phyloP scores from a whole-genome alignment of 2,888 invertebrate species.

The Phymatocera aterrima region DNA sequence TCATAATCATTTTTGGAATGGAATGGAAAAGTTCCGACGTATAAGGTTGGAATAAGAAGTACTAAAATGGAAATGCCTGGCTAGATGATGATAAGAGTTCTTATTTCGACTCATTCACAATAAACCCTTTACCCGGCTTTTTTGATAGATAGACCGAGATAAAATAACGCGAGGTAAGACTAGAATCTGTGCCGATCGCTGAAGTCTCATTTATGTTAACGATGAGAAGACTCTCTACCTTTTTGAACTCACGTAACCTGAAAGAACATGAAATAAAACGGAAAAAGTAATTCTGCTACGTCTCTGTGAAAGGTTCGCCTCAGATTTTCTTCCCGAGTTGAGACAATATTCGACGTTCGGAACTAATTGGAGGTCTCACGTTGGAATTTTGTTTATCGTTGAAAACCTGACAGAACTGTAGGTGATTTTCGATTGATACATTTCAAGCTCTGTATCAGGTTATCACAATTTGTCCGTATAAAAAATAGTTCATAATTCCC shows the following conservation, averaged over 20 bases:
- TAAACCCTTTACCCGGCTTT: neutral
- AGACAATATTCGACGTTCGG: neutral
- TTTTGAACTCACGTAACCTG: neutral
- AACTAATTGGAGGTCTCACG: neutral
- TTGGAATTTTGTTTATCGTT: neutral
- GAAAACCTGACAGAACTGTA: neutral
- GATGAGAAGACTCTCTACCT: neutral
- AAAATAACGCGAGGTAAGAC: neutral
- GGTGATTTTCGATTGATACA: neutral
- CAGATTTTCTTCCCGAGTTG: neutral
- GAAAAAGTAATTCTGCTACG: neutral
- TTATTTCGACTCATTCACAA: neutral
- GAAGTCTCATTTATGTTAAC: neutral
- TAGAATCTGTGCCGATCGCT: conserved; percentile 6
- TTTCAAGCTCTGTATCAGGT: neutral
- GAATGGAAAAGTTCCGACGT: neutral
- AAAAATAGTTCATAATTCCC: too few relatives aligned
- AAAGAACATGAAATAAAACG: neutral
- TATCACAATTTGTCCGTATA: neutral
- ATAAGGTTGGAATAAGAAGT: too few relatives aligned
- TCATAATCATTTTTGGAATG: neutral
- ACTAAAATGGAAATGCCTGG: too few relatives aligned
- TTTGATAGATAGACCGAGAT: neutral
- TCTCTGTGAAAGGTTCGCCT: neutral
- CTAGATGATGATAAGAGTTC: neutral